Conservation (phyloP, 2,797 vertebrate genomes). For the Sciurus carolinensis region DNA sequence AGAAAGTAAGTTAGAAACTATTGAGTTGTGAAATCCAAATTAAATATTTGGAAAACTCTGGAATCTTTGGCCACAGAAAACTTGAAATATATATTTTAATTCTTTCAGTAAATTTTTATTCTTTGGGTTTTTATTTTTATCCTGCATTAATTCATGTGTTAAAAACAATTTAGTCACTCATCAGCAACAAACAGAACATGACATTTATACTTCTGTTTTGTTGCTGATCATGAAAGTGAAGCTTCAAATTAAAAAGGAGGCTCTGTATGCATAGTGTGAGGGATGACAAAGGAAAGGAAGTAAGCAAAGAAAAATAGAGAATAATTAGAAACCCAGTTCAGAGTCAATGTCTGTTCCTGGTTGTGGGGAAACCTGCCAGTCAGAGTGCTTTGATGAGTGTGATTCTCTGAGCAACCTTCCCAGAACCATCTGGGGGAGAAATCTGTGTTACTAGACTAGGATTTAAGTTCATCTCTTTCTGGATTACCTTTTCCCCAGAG, state of each 20-base stretch:
- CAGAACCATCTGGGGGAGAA: not conserved
- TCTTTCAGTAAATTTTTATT: slow-evolving; percentile 76
- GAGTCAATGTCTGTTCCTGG: not conserved
- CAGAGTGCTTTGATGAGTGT: too few relatives aligned
- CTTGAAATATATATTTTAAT: slow-evolving; percentile 69
- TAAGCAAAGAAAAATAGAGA: not conserved
- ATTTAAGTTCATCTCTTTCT: not conserved
- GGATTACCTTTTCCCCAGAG: not conserved
- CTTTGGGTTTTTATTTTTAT: slow-evolving; percentile 82
- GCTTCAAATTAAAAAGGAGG: not conserved
- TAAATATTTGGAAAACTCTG: slow-evolving; percentile 75
- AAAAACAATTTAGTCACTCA: slow-evolving; percentile 66
- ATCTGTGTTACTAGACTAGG: not conserved
- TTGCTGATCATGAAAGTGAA: slow-evolving; percentile 5
- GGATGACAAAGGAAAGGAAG: not conserved
- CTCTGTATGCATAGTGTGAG: not conserved
- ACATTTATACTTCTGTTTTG: not conserved
- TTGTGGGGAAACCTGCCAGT: not conserved
- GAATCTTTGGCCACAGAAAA: slow-evolving; percentile 83
- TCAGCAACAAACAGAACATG: not conserved
- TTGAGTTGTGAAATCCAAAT: slow-evolving; percentile 73
- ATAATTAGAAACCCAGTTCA: not conserved
- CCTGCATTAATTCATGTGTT: slow-evolving; percentile 72
- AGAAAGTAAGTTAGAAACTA: slow-evolving; percentile 68
- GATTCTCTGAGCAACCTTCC: not conserved